Percentiles rank a stretch among this genome's conserved stretches.
phyloP scores from a whole-genome alignment of 2,797 vertebrate species.

The Lepus townsendii region DNA sequence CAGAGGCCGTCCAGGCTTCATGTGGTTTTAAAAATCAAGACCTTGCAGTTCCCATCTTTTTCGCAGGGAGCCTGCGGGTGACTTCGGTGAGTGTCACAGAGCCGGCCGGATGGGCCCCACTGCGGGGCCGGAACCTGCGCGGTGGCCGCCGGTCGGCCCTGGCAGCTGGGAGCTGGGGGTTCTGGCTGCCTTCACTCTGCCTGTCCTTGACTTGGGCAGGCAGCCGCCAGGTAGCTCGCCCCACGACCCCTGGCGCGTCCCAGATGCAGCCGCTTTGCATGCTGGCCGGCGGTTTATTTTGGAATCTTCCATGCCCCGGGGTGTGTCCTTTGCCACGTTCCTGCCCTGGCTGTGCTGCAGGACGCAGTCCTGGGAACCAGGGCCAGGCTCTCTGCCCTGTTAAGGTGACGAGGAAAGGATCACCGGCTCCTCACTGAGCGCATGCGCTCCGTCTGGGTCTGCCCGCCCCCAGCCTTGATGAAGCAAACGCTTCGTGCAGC shows the following conservation, averaged over 20 bases:
- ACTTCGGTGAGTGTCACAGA: accelerated
- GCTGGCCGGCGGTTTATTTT: neutral
- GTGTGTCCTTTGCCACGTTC: neutral
- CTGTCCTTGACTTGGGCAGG: neutral
- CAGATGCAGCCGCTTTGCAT: accelerated
- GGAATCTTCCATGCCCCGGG: neutral
- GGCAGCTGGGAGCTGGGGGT: neutral
- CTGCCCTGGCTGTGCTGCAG: neutral
- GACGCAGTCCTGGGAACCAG: neutral
- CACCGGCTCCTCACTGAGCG: neutral
- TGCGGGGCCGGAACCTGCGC: neutral
- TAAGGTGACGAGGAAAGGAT: neutral
- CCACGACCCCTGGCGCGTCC: neutral
- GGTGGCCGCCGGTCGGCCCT: neutral
- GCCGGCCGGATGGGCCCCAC: neutral
- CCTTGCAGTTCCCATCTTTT: neutral
- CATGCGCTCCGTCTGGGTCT: no score
- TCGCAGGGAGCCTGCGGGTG: neutral
- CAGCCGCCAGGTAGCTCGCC: accelerated
- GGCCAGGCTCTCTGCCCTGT: neutral
- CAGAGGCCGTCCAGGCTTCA: neutral
- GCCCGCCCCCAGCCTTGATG: neutral
- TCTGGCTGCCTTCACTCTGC: neutral
- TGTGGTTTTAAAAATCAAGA: neutral
- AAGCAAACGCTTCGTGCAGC: no score